Evolutionary conservation across 1,140 invertebrate genomes (phyloP).

Genomic region (Yoshiicerus persimilis): DNA sequence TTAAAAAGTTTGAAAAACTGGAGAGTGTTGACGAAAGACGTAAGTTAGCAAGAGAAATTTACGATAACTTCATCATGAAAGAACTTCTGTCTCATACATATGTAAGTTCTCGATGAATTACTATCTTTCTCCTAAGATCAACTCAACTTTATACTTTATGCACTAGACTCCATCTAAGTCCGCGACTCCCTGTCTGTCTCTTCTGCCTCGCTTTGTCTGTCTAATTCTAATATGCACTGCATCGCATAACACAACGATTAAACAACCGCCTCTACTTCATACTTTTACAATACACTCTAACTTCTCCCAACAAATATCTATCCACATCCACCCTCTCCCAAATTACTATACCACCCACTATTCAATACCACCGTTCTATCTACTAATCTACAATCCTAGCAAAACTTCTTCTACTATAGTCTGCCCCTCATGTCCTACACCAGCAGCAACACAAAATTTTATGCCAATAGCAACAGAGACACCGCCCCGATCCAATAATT

Average conservation of each 20-base stretch:
- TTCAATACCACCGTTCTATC: too few relatives aligned
- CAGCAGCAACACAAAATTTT: too few relatives aligned
- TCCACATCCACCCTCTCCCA: too few relatives aligned
- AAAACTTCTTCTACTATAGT: too few relatives aligned
- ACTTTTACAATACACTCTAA: too few relatives aligned
- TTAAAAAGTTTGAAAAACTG: slow-evolving; percentile 97
- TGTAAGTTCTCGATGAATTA: slow-evolving; percentile 65
- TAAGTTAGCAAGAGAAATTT: slow-evolving; percentile 93
- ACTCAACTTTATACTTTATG: background rate
- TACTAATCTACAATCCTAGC: too few relatives aligned
- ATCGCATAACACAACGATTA: background rate
- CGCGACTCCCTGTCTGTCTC: background rate
- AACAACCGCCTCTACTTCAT: background rate
- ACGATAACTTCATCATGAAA: slow-evolving; percentile 99
- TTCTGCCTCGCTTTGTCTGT: background rate
- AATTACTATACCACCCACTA: too few relatives aligned
- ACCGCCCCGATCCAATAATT: too few relatives aligned
- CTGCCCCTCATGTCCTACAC: too few relatives aligned
- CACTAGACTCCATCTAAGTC: background rate
- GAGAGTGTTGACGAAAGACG: slow-evolving; percentile 94
- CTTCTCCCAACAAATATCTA: too few relatives aligned
- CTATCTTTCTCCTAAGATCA: background rate
- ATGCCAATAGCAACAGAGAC: too few relatives aligned
- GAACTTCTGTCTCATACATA: slow-evolving; percentile 97
- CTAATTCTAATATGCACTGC: too few relatives aligned